These are phyloP conservation scores for Whitmania pigra DNA, from an alignment of 1,140 invertebrate species.

Conservation along the genomic window DNA sequence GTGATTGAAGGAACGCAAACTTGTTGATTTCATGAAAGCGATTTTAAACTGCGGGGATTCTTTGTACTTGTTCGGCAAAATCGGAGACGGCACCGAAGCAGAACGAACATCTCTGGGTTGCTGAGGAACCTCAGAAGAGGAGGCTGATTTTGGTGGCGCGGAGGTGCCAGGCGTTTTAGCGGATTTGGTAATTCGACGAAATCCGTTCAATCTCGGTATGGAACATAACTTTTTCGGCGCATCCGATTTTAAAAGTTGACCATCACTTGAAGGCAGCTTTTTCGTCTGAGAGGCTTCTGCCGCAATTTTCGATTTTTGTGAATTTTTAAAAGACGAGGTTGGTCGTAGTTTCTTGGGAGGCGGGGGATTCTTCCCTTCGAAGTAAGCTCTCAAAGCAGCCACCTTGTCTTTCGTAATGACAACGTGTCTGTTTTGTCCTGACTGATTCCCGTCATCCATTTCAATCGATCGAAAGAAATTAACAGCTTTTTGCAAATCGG, in stretches of 20 bases:
- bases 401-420: slow-evolving; percentile 2
- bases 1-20: not conserved
- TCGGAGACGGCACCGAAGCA: not conserved
- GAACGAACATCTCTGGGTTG: not conserved
- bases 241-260: too few species aligned
- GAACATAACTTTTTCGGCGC: too few species aligned
- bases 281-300: too few species aligned
- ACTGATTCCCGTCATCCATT: not conserved
- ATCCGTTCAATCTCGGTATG: too few species aligned
- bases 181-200: too few species aligned
- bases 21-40: slow-evolving; percentile 6
- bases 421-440: not conserved
- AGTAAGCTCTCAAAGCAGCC: not conserved
- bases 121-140: not conserved
- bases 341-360: too few species aligned
- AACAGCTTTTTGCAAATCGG: slow-evolving; percentile 1
- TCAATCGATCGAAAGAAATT: slow-evolving; percentile 7
- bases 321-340: too few species aligned
- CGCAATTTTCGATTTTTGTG: too few species aligned
- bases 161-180: too few species aligned
- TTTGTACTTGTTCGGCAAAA: not conserved
- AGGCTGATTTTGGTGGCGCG: too few species aligned
- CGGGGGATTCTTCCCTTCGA: not conserved
- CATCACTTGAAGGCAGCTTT: too few species aligned
- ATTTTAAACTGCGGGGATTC: not conserved